A percentile compares a stretch with the other conserved stretches of the same genome.
phyloP scores from a whole-genome alignment of 2,888 invertebrate genomes.

The Euphydryas editha region DNA sequence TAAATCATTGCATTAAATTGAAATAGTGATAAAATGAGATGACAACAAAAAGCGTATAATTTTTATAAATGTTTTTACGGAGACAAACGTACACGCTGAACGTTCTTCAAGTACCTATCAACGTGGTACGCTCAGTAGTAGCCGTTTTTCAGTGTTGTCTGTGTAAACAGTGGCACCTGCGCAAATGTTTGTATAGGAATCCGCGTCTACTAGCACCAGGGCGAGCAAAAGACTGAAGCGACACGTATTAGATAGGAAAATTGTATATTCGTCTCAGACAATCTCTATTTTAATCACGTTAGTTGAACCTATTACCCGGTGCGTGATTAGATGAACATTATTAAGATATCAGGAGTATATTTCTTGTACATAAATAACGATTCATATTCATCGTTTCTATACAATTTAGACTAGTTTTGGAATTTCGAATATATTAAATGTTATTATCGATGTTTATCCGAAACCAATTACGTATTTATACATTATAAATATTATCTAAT shows the following conservation, averaged over 20 bases:
- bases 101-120: slow-evolving; percentile 16
- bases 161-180: slow-evolving; percentile 26
- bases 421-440: too few species aligned
- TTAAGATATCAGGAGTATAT: not conserved
- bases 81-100: slow-evolving; percentile 2
- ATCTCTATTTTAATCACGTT: slow-evolving; percentile 6
- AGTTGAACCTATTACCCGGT: not conserved
- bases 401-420: not conserved
- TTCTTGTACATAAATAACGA: not conserved
- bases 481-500: too few species aligned
- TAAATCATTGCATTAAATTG: not conserved
- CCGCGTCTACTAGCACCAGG: slow-evolving; percentile 15
- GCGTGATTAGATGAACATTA: not conserved
- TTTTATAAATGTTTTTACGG: not conserved
- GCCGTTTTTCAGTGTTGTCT: slow-evolving; percentile 18
- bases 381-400: too few species aligned
- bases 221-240: slow-evolving; percentile 14
- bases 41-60: not conserved
- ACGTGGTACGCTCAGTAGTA: not conserved
- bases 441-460: too few species aligned
- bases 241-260: slow-evolving; percentile 6
- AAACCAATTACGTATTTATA: too few species aligned
- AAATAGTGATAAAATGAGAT: not conserved
- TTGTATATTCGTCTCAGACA: slow-evolving; percentile 8
- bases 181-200: slow-evolving; percentile 28